Base-by-base conservation (phyloP, 2,888 invertebrate genomes). In the Stenotaenia linearis region DNA sequence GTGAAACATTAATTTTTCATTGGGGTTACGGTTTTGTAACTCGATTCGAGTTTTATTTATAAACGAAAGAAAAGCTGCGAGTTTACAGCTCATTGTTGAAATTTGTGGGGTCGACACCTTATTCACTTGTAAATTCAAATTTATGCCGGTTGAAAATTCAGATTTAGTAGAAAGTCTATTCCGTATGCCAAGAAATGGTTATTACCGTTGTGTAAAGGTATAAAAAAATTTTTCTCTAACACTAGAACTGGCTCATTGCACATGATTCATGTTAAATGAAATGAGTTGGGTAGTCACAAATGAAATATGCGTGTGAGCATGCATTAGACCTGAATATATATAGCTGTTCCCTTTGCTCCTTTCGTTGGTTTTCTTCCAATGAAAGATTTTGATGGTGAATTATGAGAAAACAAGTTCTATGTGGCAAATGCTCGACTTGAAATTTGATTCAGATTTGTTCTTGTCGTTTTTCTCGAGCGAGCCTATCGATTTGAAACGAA, bases 261-360 rank as follows among this genome's bases (percentile, higher is more conserved):
- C 56, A 56, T 56, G 56, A 56, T 56, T 56, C 56, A 56, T 56
- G 56, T 56, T 56, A 56, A 56, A 56, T 56, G 56, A 56, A 56
- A 56, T 56, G 56, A 56, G 56, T 56, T 56, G 56, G 56, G 56
- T 56, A 56, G 56, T 56, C 56, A 56, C 56, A 56, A 56, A 56
- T 56, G 56, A 56, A 56, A 56, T 56, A 56, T 56, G 18, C 56
- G 56, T 56, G 18, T 56, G 56, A 5, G 18, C 56, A 56, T 15
- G 56, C 56, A 56, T 21, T 18, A 56, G 56, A 56, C n/a, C 56
- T 56, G 56, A 56, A 56, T 56, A 56, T 56, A 56, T 56, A 56
- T 56, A 56, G 56, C 56, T 21, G 56, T 9, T 56, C 21, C 56
- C 56, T 7, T 56, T 56, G 56, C 56, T 56, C 56, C 18, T 56